A percentile compares a stretch with the other conserved stretches of the same genome.
phyloP scores from a whole-genome alignment of 2,113 vertebrate genomes.

The Agapornis roseicollis region DNA sequence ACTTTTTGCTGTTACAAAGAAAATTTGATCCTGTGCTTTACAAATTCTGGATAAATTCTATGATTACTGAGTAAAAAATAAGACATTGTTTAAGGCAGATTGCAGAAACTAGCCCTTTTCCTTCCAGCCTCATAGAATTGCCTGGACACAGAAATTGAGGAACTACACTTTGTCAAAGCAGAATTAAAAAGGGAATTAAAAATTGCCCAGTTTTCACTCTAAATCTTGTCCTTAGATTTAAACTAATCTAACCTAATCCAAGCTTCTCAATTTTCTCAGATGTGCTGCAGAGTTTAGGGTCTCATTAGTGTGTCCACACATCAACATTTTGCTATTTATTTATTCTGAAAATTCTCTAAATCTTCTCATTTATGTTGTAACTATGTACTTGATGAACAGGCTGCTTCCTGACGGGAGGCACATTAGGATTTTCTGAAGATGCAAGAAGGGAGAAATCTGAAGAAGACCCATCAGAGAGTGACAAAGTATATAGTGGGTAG shows the following conservation, averaged over 20 bases:
- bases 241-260: background rate
- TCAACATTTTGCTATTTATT: background rate
- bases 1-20: background rate
- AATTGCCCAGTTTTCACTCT: background rate
- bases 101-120: background rate
- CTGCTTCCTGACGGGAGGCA: background rate
- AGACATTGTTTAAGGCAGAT: background rate
- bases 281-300: background rate
- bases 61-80: background rate
- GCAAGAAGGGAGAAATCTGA: background rate
- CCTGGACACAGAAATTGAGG: background rate
- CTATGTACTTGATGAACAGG: fast-evolving
- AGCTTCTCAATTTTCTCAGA: background rate
- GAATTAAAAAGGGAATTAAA: background rate
- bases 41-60: background rate
- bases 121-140: background rate
- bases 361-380: background rate
- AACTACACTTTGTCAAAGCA: background rate
- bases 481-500: background rate
- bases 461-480: background rate
- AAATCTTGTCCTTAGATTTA: background rate
- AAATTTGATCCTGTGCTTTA: background rate
- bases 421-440: background rate
- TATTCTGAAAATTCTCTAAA: background rate
- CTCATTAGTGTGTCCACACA: background rate